A percentile compares a stretch with the other conserved stretches of the same genome.
These are phyloP conservation scores for Callaeas wilsoni DNA, from an alignment of 2,113 vertebrate species.

Conservation along the genomic window DNA sequence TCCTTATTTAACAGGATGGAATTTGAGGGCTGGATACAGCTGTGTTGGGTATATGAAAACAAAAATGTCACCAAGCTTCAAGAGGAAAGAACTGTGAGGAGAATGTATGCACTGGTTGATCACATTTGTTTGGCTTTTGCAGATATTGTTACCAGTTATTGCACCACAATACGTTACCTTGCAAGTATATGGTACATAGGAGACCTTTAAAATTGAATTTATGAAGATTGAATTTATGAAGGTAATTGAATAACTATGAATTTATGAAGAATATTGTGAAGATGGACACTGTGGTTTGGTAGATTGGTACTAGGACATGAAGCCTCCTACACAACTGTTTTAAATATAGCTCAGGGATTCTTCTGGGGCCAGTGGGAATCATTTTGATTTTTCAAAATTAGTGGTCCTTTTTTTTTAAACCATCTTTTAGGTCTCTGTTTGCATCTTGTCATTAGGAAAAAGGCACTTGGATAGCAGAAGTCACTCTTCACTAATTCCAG, in stretches of 20 bases:
- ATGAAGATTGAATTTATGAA: neutral
- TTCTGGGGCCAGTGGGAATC: neutral
- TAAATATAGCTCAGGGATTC: neutral
- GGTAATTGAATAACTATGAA: neutral
- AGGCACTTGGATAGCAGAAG: neutral
- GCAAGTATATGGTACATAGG: neutral
- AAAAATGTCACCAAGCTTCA: constrained; percentile 80
- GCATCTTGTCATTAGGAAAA: neutral
- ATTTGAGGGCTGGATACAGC: constrained; percentile 84
- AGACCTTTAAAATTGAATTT: neutral
- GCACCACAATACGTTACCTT: neutral
- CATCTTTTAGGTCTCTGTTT: neutral
- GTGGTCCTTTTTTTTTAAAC: neutral
- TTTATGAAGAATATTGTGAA: neutral
- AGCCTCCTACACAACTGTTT: neutral
- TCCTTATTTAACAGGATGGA: constrained; percentile 69
- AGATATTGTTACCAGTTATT: constrained; percentile 55
- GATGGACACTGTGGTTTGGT: neutral
- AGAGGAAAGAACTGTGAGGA: constrained; percentile 83
- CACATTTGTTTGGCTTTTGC: constrained; percentile 85
- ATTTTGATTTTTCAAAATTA: neutral
- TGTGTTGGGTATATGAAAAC: constrained; percentile 81
- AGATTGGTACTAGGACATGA: neutral
- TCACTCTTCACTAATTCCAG: neutral
- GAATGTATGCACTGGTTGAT: constrained; percentile 81